phyloP scores from a whole-genome alignment of 2,888 invertebrate genomes.

The Suillia variegata region DNA sequence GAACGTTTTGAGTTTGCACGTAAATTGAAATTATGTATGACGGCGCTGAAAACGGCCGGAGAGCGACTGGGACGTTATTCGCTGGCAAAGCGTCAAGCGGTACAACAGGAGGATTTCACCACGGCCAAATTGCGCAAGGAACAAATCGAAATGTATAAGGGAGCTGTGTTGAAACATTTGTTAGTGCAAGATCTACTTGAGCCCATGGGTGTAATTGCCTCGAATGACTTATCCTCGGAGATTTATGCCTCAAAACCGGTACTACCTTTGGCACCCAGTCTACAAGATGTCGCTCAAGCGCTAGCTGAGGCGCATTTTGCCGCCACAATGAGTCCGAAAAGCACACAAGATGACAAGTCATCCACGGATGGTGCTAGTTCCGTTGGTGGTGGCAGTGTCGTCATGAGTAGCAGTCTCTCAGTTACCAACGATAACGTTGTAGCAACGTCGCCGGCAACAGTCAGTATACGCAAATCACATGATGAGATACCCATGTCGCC shows the following conservation, averaged over 20 bases:
- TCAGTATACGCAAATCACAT: slow-evolving; percentile 50
- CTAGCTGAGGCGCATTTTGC: slow-evolving; percentile 51
- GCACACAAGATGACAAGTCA: slow-evolving; percentile 51
- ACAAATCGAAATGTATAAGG: slow-evolving; percentile 84
- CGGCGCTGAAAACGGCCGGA: slow-evolving; percentile 82
- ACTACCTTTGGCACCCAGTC: slow-evolving; percentile 58
- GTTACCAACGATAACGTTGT: background rate
- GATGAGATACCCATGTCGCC: slow-evolving; percentile 60
- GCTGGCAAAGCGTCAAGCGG: slow-evolving; percentile 89
- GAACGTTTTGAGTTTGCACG: slow-evolving; percentile 94
- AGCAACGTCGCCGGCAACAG: slow-evolving; percentile 26
- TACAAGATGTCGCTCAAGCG: slow-evolving; percentile 60
- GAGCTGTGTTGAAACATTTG: slow-evolving; percentile 75
- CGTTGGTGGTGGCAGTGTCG: slow-evolving; percentile 28
- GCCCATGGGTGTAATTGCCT: slow-evolving; percentile 65
- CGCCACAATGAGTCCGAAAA: slow-evolving; percentile 51
- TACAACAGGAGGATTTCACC: slow-evolving; percentile 91
- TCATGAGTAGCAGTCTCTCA: slow-evolving; percentile 14
- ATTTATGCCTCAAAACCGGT: slow-evolving; percentile 58
- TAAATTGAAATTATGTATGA: slow-evolving; percentile 84
- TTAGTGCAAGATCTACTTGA: slow-evolving; percentile 81
- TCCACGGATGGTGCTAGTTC: slow-evolving; percentile 47
- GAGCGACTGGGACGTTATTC: slow-evolving; percentile 90
- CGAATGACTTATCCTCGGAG: slow-evolving; percentile 57
- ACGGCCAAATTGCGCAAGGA: slow-evolving; percentile 86